Evolutionary conservation across 1,140 invertebrate species (phyloP), one percentile per base, ranked within the genome.

Genomic region (Micrasema minimum): DNA sequence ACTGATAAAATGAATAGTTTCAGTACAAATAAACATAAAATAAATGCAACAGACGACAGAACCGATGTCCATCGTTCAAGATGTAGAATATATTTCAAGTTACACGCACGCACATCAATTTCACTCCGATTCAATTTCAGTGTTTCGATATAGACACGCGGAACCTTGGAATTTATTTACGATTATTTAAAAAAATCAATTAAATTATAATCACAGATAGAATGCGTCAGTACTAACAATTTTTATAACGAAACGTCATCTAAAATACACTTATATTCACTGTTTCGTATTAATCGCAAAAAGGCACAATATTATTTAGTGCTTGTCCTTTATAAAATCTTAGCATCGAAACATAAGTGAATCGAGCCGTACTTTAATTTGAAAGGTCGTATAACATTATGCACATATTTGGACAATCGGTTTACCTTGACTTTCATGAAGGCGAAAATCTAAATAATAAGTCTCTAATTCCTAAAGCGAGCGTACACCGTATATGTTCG

Each of bases 361-460:
- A 46, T 46, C n/a, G 18, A 46, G 18, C n/a, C n/a, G 11, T 5
- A 46, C 26, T 31, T 31, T 31, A 31, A 59, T 31, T 59, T 59
- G 35, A 64, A 16, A 46, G 26, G 41, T 64, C 22, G 18, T 48
- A 64, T 35, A 18, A 48, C 20, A 48, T 10, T 22, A 38, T 38
- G 43, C 59, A 64, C 59, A 64, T 64, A 64, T 64, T 23, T 20
- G 38, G 35, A 67, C 37, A 55, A 55, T 59, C 51, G n/a, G 22
- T 69, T 68, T 71, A 71, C 69, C 69, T 71, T 71, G 69, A 71
- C 62, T 71, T 71, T 71, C 69, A 71, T 66, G 41, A 53, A 18
- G 46, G 43, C 35, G 20, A 43, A 70, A 70, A 62, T 6, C 6
- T n/a, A 57, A 59, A 38, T 68, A 31, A 4, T 31, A n/a, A n/a